Base-by-base conservation (phyloP, 53 echinoderm and acorn worm genomes). In the Antedon mediterranea region DNA sequence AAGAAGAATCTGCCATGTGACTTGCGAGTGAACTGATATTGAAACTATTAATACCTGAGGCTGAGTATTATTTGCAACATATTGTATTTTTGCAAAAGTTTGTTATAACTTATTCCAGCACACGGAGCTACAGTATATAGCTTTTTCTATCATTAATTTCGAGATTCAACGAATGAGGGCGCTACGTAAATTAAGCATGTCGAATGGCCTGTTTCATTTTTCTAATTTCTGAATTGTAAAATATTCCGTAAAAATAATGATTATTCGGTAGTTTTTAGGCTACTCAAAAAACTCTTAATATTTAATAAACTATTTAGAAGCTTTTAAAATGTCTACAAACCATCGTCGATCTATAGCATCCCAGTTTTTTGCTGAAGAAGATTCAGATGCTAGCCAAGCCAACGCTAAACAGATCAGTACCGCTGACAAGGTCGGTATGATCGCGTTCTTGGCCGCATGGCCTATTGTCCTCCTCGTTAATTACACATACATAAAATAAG, bases 341-440 rank as follows among this genome's bases (percentile, higher is more conserved):
- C 11, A 57, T 23, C 84, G 92, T 44, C 80, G 89, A 34, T 97
- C 98, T 26, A 90, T 97, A 74, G 98, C 98, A 8, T 92, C 92
- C 37, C 98, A 97, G 37, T 97, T 90, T 82, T 97, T 92, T 77
- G 79, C 85, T 85, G 95, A 95, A 32, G 93, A 93, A 57, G 93
- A 89, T 81, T 83, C 85, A 13, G 85, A 83, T 5, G 79, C 79
- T 20, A 57, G 57, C 57, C 57, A 57, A 57, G 57, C 57, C 23
- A 76, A 79, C 72, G 76, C 79, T 31, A 86, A 89, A 43, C 81
- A 89, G 7, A 87, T 90, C 80, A 91, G 80, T 43, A 75, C 82
- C 15, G 85, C 98, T 20, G 98, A 97, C 77, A 81, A 86, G 92
- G 98, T 92, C 85, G 0, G 43, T 43, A 57, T 57, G 7, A 26